Evolutionary conservation across 53 echinoderm and acorn worm species (phyloP).

Genomic region (Holothuria leucospilota): DNA sequence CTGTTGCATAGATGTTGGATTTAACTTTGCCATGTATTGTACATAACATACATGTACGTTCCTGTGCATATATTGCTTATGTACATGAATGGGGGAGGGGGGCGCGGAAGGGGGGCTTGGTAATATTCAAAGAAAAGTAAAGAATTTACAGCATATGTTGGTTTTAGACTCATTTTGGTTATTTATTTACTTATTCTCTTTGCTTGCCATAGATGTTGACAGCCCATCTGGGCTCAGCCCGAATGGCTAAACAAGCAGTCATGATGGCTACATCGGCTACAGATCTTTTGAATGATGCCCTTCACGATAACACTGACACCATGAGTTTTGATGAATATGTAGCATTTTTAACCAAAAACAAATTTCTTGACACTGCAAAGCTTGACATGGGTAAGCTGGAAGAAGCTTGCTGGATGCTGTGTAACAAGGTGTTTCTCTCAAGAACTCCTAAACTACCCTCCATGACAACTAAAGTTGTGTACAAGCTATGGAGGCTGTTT

Average conservation of each 20-base stretch:
- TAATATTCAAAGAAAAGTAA: too few relatives aligned
- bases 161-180: too few relatives aligned
- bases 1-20: too few relatives aligned
- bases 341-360: slow-evolving; percentile 58
- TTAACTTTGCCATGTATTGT: too few relatives aligned
- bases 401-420: slow-evolving; percentile 82
- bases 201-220: slow-evolving; percentile 77
- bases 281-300: slow-evolving; percentile 60
- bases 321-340: slow-evolving; percentile 78
- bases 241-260: slow-evolving; percentile 67
- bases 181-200: not conserved
- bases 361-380: slow-evolving; percentile 72
- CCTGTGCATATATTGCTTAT: too few relatives aligned
- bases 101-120: too few relatives aligned
- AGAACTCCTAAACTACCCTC: slow-evolving; percentile 52
- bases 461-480: slow-evolving; percentile 58
- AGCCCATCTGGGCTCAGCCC: slow-evolving; percentile 81
- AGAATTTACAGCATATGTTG: too few relatives aligned
- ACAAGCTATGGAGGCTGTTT: slow-evolving; percentile 85
- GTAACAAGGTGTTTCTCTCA: slow-evolving; percentile 60
- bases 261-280: slow-evolving; percentile 59
- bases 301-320: slow-evolving; percentile 46
- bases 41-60: too few relatives aligned
- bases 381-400: slow-evolving; percentile 83
- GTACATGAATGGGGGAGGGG: too few relatives aligned